Base-by-base conservation (phyloP, 2,888 invertebrate species). In the Abrostola tripartita region DNA sequence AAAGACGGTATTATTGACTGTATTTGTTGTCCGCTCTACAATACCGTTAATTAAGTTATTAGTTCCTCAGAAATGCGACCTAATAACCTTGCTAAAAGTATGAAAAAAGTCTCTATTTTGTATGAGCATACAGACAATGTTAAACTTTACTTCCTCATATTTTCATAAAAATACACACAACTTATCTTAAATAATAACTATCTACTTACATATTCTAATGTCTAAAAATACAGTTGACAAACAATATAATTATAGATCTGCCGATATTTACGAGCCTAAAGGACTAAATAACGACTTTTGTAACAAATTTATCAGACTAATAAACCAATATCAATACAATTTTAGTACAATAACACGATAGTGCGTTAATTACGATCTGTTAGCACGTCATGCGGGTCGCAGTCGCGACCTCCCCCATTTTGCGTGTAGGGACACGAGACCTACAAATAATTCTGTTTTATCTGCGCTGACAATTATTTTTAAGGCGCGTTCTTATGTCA, bases 351-450 rank as follows among this genome's bases (percentile, higher is more conserved):
- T 59, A 58, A 57, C 47, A 52, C 12, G 10, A 57, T 57, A 58
- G 56, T 37, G 47, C 11, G 40, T 36, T 59, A 52, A 60, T 59
- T 37, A 41, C 36, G 11, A 12, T n/a, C 36, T 59, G 10, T 36
- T 24, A 37, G 6, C 10, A 54, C 52, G 49, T 60, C 59, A 60
- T 14, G 7, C 44, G 51, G 64, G 68, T 67, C 71, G 51, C 7
- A 37, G 49, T 52, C 37, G 37, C 42, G 62, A 71, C 65, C 67
- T 65, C 52, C 42, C 37, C 36, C 8, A 35, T 38, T 62, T 52
- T 59, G 65, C 65, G 62, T 65, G 52, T 56, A 52, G 35, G 12
- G 55, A 69, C 59, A 70, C 42, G 71, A 44, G 53, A 41, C 51
- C 6, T 5, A 44, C 57, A 11, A 55, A 24, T 37, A 59, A 35